These are phyloP conservation scores for Bettongia penicillata DNA, from an alignment of 2,113 vertebrate genomes.

Conservation along the genomic window DNA sequence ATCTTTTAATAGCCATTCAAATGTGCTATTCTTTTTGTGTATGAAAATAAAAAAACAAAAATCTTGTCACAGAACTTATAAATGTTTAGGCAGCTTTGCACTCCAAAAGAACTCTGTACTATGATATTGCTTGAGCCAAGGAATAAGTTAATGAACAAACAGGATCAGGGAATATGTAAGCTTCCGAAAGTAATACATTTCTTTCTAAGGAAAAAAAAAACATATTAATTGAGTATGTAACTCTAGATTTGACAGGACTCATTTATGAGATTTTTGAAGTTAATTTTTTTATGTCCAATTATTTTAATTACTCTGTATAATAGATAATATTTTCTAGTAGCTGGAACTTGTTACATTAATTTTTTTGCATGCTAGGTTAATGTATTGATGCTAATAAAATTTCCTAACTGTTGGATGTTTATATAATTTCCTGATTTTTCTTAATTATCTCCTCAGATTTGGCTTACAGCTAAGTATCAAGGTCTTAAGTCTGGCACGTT, in stretches of 20 bases:
- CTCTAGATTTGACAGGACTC: slow-evolving; percentile 14
- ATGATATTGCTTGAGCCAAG: not conserved
- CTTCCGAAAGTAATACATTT: not conserved
- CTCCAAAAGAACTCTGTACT: not conserved
- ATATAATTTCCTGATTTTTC: slow-evolving; percentile 8
- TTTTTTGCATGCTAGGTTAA: not conserved
- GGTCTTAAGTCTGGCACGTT: slow-evolving; percentile 90
- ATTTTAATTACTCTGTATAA: slow-evolving; percentile 1
- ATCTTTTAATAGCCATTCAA: not conserved
- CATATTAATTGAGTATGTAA: not conserved
- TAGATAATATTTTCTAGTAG: not conserved
- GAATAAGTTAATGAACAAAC: not conserved
- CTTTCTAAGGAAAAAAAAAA: not conserved
- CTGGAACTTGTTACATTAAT: not conserved
- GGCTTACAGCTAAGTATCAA: slow-evolving; percentile 92
- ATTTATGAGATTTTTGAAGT: slow-evolving; percentile 10
- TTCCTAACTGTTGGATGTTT: not conserved
- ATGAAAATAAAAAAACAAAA: not conserved
- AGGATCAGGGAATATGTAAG: not conserved
- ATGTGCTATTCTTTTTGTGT: slow-evolving; percentile 14
- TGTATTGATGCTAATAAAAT: not conserved
- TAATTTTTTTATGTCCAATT: slow-evolving; percentile 12
- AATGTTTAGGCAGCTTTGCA: not conserved
- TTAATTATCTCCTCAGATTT: slow-evolving; percentile 86
- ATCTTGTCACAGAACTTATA: not conserved